phyloP scores from a whole-genome alignment of 1,140 invertebrate genomes.

The Aplysia californica region DNA sequence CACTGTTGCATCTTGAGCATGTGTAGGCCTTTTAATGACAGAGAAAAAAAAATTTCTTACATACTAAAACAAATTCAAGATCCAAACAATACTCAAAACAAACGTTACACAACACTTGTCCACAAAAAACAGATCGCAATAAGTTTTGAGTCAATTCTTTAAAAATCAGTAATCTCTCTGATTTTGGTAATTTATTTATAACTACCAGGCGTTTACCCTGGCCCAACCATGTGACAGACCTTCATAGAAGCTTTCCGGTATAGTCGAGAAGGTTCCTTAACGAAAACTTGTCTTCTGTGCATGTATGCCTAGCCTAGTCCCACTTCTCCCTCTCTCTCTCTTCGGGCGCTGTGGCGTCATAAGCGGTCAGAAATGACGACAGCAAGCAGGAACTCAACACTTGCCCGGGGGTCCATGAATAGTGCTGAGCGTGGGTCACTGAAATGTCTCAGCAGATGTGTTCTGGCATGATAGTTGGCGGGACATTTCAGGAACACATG shows the following conservation, averaged over 20 bases:
- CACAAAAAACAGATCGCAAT: not conserved
- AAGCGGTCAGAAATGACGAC: too few species aligned
- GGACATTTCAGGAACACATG: too few species aligned
- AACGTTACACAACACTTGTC: not conserved
- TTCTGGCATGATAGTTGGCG: too few species aligned
- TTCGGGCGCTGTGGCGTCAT: too few species aligned
- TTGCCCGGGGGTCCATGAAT: too few species aligned
- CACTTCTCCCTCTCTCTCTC: too few species aligned
- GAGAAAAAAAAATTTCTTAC: not conserved
- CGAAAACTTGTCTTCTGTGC: too few species aligned
- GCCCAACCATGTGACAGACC: not conserved
- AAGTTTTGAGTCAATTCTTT: not conserved
- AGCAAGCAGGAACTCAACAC: too few species aligned
- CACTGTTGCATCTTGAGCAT: conserved; percentile 14
- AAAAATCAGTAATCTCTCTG: not conserved
- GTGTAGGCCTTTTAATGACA: conserved; percentile 9
- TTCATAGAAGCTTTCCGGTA: not conserved
- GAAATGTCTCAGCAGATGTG: too few species aligned
- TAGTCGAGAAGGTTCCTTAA: too few species aligned
- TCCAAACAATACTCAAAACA: not conserved
- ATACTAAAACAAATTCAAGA: not conserved
- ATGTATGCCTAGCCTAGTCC: too few species aligned
- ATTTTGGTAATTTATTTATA: not conserved
- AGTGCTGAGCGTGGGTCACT: too few species aligned
- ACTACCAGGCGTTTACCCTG: not conserved